Evolutionary conservation across 2,113 vertebrate species (phyloP).

Genomic region (Corvus cornix): DNA sequence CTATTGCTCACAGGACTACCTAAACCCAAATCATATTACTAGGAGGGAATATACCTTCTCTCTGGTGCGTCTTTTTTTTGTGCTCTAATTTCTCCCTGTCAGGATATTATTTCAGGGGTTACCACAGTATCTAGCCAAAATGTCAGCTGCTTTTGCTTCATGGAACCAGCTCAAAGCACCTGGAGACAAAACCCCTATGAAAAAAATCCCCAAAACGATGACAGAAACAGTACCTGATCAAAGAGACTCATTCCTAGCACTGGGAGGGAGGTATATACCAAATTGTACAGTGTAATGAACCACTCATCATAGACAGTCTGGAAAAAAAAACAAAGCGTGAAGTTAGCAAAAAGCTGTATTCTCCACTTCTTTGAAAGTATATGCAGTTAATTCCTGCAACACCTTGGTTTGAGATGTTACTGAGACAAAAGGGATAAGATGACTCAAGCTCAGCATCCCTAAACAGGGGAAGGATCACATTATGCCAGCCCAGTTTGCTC

Average conservation of each 20-base stretch:
- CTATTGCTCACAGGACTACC: background rate
- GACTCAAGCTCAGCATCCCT: background rate
- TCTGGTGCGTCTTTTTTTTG: background rate
- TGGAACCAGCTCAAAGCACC: background rate
- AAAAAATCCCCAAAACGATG: background rate
- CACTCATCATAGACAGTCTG: conserved; percentile 94
- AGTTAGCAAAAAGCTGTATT: background rate
- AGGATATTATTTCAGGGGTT: background rate
- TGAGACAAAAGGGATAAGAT: background rate
- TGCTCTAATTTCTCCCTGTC: background rate
- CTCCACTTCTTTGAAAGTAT: background rate
- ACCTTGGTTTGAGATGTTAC: background rate
- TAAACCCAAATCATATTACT: background rate
- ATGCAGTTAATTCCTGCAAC: background rate
- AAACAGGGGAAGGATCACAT: background rate
- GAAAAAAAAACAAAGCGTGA: background rate
- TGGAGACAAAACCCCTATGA: background rate
- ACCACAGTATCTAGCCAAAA: background rate
- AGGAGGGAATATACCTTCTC: background rate
- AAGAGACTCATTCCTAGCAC: conserved; percentile 92
- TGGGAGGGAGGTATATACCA: conserved; percentile 91
- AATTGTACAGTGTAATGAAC: conserved; percentile 94
- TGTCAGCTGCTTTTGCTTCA: background rate
- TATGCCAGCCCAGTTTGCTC: background rate
- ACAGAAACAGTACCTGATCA: conserved; percentile 84